Conservation (phyloP, 2,797 vertebrate species). For the Poecilia wingei region DNA sequence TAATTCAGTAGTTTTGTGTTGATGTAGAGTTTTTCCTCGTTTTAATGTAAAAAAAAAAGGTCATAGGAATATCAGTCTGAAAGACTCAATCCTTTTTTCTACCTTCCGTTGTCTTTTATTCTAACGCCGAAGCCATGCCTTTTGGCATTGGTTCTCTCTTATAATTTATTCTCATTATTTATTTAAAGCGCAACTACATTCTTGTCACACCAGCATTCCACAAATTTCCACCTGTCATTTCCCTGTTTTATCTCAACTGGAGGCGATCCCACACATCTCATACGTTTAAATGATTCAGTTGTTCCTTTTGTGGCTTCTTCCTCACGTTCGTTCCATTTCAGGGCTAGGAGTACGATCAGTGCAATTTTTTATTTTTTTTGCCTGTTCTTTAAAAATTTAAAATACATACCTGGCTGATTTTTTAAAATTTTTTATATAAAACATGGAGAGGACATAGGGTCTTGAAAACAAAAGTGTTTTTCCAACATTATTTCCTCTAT, state of each 20-base stretch:
- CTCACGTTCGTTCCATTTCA: background rate
- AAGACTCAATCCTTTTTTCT: background rate
- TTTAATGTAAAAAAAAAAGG: background rate
- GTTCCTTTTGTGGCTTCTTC: conserved; percentile 33
- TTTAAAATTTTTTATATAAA: background rate
- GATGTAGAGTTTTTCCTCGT: background rate
- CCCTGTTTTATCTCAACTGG: conserved; percentile 48
- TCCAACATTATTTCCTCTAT: background rate
- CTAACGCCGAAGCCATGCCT: conserved; percentile 32
- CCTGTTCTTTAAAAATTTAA: background rate
- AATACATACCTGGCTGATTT: background rate
- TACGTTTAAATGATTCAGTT: conserved; percentile 53
- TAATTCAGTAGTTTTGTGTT: background rate
- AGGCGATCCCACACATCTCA: conserved; percentile 60
- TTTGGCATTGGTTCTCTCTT: conserved; percentile 45
- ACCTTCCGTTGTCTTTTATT: conserved; percentile 35
- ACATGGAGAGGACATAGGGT: too few relatives aligned
- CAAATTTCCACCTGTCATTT: conserved; percentile 61
- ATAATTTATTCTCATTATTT: conserved; percentile 57
- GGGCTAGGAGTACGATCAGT: background rate
- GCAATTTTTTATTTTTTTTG: background rate
- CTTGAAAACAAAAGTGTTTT: background rate
- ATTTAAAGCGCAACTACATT: conserved; percentile 60
- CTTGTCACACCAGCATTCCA: conserved; percentile 59
- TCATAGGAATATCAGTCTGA: conserved; percentile 25